A percentile compares a stretch with the other conserved stretches of the same genome.
phyloP scores from a whole-genome alignment of 2,797 vertebrate species.

The Aeoliscus strigatus region DNA sequence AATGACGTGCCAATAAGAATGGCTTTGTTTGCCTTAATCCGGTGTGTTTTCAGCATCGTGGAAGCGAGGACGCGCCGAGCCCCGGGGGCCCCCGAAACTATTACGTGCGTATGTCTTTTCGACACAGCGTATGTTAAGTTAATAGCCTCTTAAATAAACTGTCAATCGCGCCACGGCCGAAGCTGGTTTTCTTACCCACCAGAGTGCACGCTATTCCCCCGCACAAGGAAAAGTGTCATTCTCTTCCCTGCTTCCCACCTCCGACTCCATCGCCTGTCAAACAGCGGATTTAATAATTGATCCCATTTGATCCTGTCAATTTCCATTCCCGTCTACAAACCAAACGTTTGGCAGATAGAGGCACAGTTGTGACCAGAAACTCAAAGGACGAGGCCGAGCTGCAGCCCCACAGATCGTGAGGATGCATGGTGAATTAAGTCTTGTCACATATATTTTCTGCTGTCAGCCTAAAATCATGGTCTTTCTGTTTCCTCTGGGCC shows the following conservation, averaged over 20 bases:
- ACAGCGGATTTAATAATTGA: conserved; percentile 70
- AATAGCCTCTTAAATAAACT: conserved; percentile 82
- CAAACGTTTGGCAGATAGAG: too few relatives aligned
- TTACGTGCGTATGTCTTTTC: conserved; percentile 57
- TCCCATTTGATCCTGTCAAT: conserved; percentile 70
- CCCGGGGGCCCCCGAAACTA: conserved; percentile 42
- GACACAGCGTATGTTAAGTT: conserved; percentile 74
- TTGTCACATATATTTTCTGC: conserved; percentile 57
- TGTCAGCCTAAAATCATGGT: conserved; percentile 63
- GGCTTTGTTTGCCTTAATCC: conserved; percentile 34
- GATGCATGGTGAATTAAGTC: conserved; percentile 59
- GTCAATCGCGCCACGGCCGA: conserved; percentile 67
- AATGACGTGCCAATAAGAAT: conserved; percentile 22
- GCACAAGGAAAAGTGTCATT: conserved; percentile 24
- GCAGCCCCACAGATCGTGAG: conserved; percentile 41
- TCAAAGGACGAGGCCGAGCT: conserved; percentile 34
- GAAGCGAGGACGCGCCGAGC: conserved; percentile 24
- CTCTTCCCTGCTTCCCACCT: conserved; percentile 11
- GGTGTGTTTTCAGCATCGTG: conserved; percentile 21
- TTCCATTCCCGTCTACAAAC: conserved; percentile 70
- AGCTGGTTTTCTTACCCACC: conserved; percentile 40
- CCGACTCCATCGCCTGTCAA: conserved; percentile 44
- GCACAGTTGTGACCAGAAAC: conserved; percentile 31
- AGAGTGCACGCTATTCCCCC: conserved; percentile 33
- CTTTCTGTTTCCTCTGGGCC: conserved; percentile 55